Base-by-base conservation (phyloP, 2,113 vertebrate genomes). In the Syrmaticus mikado region DNA sequence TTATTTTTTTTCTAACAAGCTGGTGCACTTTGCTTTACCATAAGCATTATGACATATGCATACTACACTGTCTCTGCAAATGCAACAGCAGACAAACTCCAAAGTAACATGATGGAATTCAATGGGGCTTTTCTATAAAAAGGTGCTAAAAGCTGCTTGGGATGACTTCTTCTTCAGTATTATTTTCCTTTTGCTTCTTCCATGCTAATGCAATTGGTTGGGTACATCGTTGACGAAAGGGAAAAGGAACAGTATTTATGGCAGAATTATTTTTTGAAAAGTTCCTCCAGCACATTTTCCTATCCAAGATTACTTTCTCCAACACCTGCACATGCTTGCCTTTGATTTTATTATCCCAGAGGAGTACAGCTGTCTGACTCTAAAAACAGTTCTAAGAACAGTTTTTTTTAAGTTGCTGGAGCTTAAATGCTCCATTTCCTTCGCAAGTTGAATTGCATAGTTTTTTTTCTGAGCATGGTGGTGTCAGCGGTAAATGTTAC, bases 341-440 rank as follows among this genome's bases (percentile, higher is more conserved):
- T 84, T 87, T 70, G 36, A 80, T 82, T 80, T 79, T 55, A 36
- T 32, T 60, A 66, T 45, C 75, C 50, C 87, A 94, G 22, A 89
- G 38, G 75, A 64, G 14, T 38, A 85, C 72, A 80, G 82, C 28
- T 89, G 75, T 58, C 53, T 71, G 36, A 50, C 0, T 61, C 25
- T 70, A 78, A 58, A 89, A 65, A 45, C 9, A 32, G 30, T 48
- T 85, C 38, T 36, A 87, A 66, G 27, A 85, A 84, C 6, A 65
- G 16, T 5, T 72, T 85, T 72, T 85, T 85, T 50, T 32, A 80
- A 87, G 15, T 67, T 73, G 55, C 24, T 76, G 62, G 40, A 57
- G 53, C 28, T 91, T 76, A 84, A 84, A 75, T 50, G 22, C 28
- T 91, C 28, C n/a, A 2, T n/a, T 85, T 1, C 0, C 17, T 92